phyloP scores from a whole-genome alignment of 64 coral and sea anemone genomes.

The Porites australiensis region DNA sequence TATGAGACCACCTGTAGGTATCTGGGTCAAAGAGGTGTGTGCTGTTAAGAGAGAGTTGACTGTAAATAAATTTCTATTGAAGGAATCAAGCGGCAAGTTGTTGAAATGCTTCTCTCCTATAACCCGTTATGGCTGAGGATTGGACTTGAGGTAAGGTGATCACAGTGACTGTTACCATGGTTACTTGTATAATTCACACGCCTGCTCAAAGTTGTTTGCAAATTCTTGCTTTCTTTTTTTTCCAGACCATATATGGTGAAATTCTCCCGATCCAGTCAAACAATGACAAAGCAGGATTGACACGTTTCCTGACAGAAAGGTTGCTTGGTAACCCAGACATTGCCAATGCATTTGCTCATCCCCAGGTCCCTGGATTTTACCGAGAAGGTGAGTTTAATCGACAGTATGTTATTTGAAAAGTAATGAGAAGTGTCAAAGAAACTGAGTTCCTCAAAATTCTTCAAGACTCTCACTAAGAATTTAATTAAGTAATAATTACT shows the following conservation, averaged over 20 bases:
- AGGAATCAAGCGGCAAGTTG: slow-evolving; percentile 92
- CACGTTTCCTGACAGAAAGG: slow-evolving; percentile 76
- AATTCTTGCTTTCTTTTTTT: background rate
- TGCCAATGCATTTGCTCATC: slow-evolving; percentile 83
- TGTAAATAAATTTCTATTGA: background rate
- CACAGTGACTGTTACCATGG: background rate
- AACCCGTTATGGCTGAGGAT: slow-evolving; percentile 96
- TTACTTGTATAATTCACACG: background rate
- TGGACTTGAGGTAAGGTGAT: slow-evolving; percentile 84
- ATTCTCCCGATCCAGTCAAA: slow-evolving; percentile 90
- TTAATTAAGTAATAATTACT: no score
- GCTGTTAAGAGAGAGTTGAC: no score
- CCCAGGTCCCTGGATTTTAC: slow-evolving; percentile 85
- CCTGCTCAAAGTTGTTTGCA: background rate
- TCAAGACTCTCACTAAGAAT: no score
- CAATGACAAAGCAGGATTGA: slow-evolving; percentile 74
- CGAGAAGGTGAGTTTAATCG: slow-evolving; percentile 49
- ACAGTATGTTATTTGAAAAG: background rate
- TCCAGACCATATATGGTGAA: slow-evolving; percentile 93
- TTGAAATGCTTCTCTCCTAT: slow-evolving; percentile 92
- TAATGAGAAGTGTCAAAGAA: no score
- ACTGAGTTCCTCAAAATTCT: no score
- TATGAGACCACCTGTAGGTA: no score
- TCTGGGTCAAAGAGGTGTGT: no score
- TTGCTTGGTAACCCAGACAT: slow-evolving; percentile 96